Evolutionary conservation across 2,113 vertebrate species (phyloP), one percentile per base, ranked within the genome.

Genomic region (Antigone vipio): DNA sequence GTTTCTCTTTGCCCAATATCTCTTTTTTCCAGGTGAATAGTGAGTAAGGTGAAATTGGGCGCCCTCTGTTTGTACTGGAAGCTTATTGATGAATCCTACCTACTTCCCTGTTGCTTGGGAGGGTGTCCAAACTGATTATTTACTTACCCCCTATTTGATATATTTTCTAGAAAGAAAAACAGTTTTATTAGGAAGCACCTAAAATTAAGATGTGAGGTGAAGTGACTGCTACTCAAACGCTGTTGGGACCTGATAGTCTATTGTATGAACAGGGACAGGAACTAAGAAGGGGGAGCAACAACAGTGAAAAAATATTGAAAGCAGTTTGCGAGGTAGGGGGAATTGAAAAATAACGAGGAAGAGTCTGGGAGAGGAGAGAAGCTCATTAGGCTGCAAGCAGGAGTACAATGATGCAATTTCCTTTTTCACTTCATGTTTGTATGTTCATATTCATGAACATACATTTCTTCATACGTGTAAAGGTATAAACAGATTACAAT

Each of bases 311-410:
- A 66, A 20, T 19, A 26, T 1, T 84, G 11, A 20, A 30, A 75
- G 13, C 14, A n/a, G 2, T 40, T 62, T 59, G 5, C 0, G 0
- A 6, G 4, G 4, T 14, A 22, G 30, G 6, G 4, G 2, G 5
- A 52, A 21, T 3, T 38, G 22, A 76, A 66, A 81, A 75, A 69
- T 11, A 71, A 14, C 26, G 56, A 13, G 15, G 26, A 78, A n/a
- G 27, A 53, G 60, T 58, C 19, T 32, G 35, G 4, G 12, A 79
- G 21, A 27, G 40, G 20, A 60, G n/a, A 32, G 2, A 30, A 90
- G 15, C 13, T 85, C 5, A 12, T 60, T 26, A 32, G 13, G 12
- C 21, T 52, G 9, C n/a, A 32, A 80, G 23, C 26, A 74, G 29
- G 24, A 38, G 6, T 81, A 19, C 13, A 23, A 0, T 20, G 44